These are phyloP conservation scores for Bombus waltoni DNA, from an alignment of 1,140 invertebrate species.

Conservation along the genomic window DNA sequence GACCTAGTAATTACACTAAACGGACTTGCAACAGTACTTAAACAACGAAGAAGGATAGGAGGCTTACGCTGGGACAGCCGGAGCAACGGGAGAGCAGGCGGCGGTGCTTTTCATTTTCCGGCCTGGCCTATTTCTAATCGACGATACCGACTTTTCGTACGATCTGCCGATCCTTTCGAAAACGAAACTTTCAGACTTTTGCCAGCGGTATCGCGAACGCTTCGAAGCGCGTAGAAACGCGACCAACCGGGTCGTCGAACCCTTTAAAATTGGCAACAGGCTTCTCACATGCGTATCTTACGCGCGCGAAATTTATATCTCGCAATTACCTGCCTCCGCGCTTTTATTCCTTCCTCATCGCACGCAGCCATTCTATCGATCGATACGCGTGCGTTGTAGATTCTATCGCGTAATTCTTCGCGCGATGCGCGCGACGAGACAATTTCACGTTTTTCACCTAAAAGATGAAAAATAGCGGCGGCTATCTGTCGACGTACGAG, in stretches of 20 bases:
- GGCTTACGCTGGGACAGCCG: too few species aligned
- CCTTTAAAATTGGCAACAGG: slow-evolving; percentile 19
- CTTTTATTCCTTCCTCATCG: neutral
- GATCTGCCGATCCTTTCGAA: neutral
- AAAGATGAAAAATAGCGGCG: too few species aligned
- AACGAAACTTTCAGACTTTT: too few species aligned
- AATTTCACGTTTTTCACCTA: too few species aligned
- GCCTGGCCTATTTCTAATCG: slow-evolving; percentile 27
- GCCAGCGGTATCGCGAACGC: neutral
- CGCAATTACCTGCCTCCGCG: neutral
- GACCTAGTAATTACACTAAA: neutral
- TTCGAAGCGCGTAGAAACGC: slow-evolving; percentile 23
- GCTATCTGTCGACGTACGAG: too few species aligned
- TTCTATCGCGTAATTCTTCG: neutral
- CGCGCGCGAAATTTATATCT: slow-evolving; percentile 3
- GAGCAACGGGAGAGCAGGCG: neutral
- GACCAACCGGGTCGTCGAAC: slow-evolving; percentile 19
- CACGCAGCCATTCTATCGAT: neutral
- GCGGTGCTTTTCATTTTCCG: slow-evolving; percentile 38
- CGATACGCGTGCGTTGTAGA: neutral
- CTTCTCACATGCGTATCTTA: slow-evolving; percentile 13
- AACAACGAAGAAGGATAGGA: neutral
- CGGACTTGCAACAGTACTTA: neutral
- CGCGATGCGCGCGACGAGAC: too few species aligned
- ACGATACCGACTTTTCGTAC: slow-evolving; percentile 13